Base-by-base conservation (phyloP, 2,113 vertebrate genomes). In the Enhydra lutris region DNA sequence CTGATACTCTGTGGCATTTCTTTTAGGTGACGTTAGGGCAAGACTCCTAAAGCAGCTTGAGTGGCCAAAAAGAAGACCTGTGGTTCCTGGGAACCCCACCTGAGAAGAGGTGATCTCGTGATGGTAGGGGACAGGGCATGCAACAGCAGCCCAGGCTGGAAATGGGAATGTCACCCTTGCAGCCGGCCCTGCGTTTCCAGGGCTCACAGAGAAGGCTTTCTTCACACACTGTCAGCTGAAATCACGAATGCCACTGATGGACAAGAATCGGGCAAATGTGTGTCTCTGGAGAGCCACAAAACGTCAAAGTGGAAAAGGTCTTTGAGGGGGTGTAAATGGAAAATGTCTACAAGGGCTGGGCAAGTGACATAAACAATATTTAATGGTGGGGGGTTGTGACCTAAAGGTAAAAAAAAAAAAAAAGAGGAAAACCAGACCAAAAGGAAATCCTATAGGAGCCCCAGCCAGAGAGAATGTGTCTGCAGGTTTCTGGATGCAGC, bases 1-100 rank as follows among this genome's bases (percentile, higher is more conserved):
- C 57, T 57, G 86, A 80, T 76, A 86, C 74, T 31, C 67, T 79
- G 69, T 45, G 87, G 78, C n/a, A 67, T 67, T 87, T 87, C 84
- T 84, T 87, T 74, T 24, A 65, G 82, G 79, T 71, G 47, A 6
- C 61, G 29, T 55, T 29, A 55, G n/a, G 20, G 6, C 17, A 45
- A 82, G 69, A 29, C 26, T 55, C 52, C 39, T 1, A 4, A 74
- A 79, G 82, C 39, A 39, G 39, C 7, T 0, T 31, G n/a, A 18
- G 0, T 55, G 57, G 59, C 39, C 21, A 13, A 2, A 79, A 74
- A 18, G 29, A 55, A 95, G 69, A 61, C 29, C 26, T 18, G 1
- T 10, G 3, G 52, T 89, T 78, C n/a, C 91, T 39, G 11, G 76
- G 50, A 52, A 63, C 45, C n/a, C 15, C 14, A 4, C 0, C 0